A percentile compares a stretch with the other conserved stretches of the same genome.
Conservation (phyloP, 2,888 invertebrate species). For the Drosophila mercatorum region DNA sequence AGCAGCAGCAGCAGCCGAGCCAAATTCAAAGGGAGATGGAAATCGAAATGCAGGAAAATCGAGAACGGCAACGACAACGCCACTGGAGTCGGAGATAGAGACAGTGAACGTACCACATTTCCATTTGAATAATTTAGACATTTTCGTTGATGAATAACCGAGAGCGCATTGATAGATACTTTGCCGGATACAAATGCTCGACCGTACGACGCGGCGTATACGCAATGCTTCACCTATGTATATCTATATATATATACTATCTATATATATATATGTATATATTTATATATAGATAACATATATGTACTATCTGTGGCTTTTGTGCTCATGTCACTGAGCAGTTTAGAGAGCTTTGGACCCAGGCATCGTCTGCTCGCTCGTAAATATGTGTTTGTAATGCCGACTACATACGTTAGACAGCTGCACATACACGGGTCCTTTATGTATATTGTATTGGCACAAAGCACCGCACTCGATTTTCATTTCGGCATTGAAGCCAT, state of each 20-base stretch:
- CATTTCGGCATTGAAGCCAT: constrained; percentile 30
- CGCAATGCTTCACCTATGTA: constrained; percentile 33
- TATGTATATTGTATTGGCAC: constrained; percentile 30
- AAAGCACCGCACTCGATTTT: constrained; percentile 39
- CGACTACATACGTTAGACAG: not conserved
- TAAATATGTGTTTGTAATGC: constrained; percentile 4
- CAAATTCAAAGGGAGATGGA: constrained; percentile 22
- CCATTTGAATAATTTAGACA: constrained; percentile 82
- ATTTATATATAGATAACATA: not conserved
- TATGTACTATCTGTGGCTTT: constrained; percentile 18
- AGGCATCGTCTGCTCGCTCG: constrained; percentile 21
- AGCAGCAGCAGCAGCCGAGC: constrained; percentile 26
- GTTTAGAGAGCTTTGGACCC: constrained; percentile 24
- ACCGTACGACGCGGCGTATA: constrained; percentile 40
- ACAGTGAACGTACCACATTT: constrained; percentile 70
- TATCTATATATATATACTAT: not conserved
- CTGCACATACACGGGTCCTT: constrained; percentile 1
- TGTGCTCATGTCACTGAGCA: constrained; percentile 25
- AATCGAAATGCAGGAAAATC: constrained; percentile 11
- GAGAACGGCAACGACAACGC: constrained; percentile 37
- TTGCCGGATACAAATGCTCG: constrained; percentile 33
- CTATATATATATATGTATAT: not conserved
- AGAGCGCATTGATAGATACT: constrained; percentile 79
- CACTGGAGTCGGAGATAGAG: constrained; percentile 12
- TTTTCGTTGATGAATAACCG: constrained; percentile 81